Percentiles rank a stretch among this genome's conserved stretches.
phyloP scores from a whole-genome alignment of 2,797 vertebrate genomes.

The Danio jaintianensis region DNA sequence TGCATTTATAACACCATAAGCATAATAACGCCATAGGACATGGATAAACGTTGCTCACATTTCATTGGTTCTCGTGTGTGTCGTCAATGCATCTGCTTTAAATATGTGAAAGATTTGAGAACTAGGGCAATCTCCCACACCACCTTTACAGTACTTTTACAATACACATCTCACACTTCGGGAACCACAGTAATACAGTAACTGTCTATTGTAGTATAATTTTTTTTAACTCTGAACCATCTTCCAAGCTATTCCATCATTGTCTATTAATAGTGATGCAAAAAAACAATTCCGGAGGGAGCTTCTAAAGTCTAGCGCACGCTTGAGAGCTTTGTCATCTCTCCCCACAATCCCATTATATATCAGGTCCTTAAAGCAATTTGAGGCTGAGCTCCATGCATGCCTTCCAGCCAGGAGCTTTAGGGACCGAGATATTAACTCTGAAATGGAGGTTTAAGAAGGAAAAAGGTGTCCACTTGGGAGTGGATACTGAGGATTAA shows the following conservation, averaged over 20 bases:
- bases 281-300: slow-evolving; percentile 60
- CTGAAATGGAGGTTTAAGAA: slow-evolving; percentile 77
- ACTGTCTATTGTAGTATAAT: slow-evolving; percentile 23
- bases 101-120: slow-evolving; percentile 16
- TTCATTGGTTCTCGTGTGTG: background rate
- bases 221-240: slow-evolving; percentile 21
- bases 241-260: slow-evolving; percentile 32
- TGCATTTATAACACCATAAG: background rate
- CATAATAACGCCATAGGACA: background rate
- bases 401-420: slow-evolving; percentile 75
- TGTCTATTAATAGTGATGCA: slow-evolving; percentile 57
- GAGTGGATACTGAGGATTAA: slow-evolving; percentile 80
- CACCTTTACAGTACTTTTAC: slow-evolving; percentile 10
- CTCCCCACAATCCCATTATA: slow-evolving; percentile 79
- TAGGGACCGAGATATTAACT: slow-evolving; percentile 80
- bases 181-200: slow-evolving; percentile 14
- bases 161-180: background rate
- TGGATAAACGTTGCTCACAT: background rate
- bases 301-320: slow-evolving; percentile 68
- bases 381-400: slow-evolving; percentile 68
- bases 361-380: slow-evolving; percentile 76
- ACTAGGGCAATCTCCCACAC: slow-evolving; percentile 5
- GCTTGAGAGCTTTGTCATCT: slow-evolving; percentile 79
- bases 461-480: slow-evolving; percentile 80
- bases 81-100: background rate